These are phyloP conservation scores for Typhlichthys subterraneus DNA, from an alignment of 2,797 vertebrate species.

Conservation along the genomic window DNA sequence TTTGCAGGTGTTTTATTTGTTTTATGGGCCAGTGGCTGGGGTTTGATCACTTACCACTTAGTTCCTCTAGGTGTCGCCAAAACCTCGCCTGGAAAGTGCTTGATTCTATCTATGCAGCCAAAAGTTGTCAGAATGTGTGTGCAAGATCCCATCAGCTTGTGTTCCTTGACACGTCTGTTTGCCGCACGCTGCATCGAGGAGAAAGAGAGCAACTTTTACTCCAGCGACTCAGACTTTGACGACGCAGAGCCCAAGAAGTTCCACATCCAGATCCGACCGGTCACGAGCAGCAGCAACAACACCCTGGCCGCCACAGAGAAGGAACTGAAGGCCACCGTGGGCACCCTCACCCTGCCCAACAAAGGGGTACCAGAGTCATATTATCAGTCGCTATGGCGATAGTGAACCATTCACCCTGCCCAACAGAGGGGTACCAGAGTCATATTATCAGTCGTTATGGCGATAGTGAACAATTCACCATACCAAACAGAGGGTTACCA, in stretches of 20 bases:
- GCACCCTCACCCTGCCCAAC: constrained; percentile 85
- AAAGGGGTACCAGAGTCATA: constrained; percentile 59
- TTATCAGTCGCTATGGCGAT: no score
- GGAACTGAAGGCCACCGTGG: constrained; percentile 88
- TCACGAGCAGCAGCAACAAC: constrained; percentile 69
- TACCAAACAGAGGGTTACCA: no score
- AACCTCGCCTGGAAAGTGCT: no score
- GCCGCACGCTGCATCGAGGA: constrained; percentile 72
- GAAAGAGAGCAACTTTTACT: constrained; percentile 83
- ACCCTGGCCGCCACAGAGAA: constrained; percentile 80
- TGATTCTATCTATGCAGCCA: no score
- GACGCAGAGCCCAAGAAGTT: constrained; percentile 93
- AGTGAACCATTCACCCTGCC: constrained; percentile 78
- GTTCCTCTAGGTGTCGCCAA: no score
- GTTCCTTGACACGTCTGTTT: constrained; percentile 56
- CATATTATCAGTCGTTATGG: no score
- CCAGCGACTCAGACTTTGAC: constrained; percentile 93
- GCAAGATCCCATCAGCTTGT: not conserved
- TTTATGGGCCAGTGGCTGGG: no score
- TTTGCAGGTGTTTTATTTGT: no score
- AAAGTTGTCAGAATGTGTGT: no score
- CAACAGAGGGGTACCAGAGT: constrained; percentile 46
- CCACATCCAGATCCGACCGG: constrained; percentile 89
- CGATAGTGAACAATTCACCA: no score
- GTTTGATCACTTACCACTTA: no score